Evolutionary conservation across 2,113 vertebrate genomes (phyloP).

Genomic region (Carlito syrichta): DNA sequence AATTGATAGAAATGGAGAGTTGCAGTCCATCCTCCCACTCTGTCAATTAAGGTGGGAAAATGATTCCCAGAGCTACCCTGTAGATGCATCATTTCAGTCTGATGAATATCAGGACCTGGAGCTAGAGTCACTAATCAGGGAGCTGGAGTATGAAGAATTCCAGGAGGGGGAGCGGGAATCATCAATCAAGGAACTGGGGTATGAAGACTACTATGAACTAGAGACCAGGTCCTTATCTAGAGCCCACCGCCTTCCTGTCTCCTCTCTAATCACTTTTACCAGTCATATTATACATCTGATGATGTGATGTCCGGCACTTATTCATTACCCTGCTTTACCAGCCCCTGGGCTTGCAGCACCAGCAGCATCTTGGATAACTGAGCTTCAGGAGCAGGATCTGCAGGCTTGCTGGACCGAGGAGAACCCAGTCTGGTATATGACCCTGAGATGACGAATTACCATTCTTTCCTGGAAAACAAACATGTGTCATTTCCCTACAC

Average conservation of each 20-base stretch:
- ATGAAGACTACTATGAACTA: too few relatives aligned
- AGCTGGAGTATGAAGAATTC: too few relatives aligned
- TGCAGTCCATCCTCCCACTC: not conserved
- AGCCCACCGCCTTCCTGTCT: conserved; percentile 70
- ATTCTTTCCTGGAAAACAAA: not conserved
- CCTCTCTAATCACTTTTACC: conserved; percentile 61
- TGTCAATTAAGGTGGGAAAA: conserved; percentile 44
- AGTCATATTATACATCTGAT: not conserved
- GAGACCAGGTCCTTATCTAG: not conserved
- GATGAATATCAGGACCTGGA: not conserved
- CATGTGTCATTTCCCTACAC: conserved; percentile 40
- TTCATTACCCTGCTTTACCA: not conserved
- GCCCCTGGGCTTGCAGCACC: conserved; percentile 19
- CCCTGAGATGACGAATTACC: not conserved
- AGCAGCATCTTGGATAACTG: not conserved
- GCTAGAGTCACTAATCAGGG: not conserved
- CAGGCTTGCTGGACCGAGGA: not conserved
- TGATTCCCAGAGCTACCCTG: not conserved
- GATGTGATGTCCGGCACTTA: conserved; percentile 40
- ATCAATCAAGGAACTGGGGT: too few relatives aligned
- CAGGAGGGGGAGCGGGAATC: too few relatives aligned
- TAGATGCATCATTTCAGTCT: not conserved
- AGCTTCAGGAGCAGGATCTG: not conserved
- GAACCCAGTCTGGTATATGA: not conserved
- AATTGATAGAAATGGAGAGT: conserved; percentile 52